Conservation (phyloP, 1,140 invertebrate species). For the Glossosoma conforme region DNA sequence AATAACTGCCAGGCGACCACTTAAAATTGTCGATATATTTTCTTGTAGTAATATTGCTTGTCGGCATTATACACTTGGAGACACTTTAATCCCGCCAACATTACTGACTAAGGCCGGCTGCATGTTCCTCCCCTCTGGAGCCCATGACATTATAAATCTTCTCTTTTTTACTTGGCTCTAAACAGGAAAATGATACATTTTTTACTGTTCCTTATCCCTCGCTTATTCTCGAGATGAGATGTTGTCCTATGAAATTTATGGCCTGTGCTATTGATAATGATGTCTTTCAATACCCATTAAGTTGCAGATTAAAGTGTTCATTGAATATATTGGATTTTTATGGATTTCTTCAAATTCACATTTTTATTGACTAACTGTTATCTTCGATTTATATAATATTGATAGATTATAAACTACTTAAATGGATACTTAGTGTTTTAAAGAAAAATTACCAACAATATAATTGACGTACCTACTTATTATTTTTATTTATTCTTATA, state of each 20-base stretch:
- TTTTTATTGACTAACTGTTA: no score
- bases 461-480: no score
- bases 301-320: slow-evolving; percentile 8
- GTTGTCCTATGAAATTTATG: slow-evolving; percentile 9
- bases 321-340: no score
- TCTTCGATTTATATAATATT: no score
- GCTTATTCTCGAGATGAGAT: slow-evolving; percentile 11
- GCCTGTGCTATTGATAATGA: slow-evolving; percentile 13
- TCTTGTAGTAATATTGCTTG: slow-evolving; percentile 25
- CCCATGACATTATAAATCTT: slow-evolving; percentile 11
- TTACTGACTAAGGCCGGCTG: background rate
- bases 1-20: slow-evolving; percentile 14
- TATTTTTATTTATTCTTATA: no score
- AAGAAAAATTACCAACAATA: no score
- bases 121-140: background rate
- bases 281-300: slow-evolving; percentile 15
- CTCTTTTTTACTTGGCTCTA: slow-evolving; percentile 12
- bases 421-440: no score
- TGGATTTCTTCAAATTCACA: no score
- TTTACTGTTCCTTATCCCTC: slow-evolving; percentile 8
- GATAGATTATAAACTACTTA: no score
- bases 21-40: slow-evolving; percentile 25
- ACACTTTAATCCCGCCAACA: slow-evolving; percentile 22
- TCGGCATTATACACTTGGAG: slow-evolving; percentile 25
- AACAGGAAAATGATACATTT: slow-evolving; percentile 24